Percentiles rank a stretch among this genome's conserved stretches.
Evolutionary conservation across 92 coral and sea anemone species (phyloP).

Genomic region (Meandrina meandrites): DNA sequence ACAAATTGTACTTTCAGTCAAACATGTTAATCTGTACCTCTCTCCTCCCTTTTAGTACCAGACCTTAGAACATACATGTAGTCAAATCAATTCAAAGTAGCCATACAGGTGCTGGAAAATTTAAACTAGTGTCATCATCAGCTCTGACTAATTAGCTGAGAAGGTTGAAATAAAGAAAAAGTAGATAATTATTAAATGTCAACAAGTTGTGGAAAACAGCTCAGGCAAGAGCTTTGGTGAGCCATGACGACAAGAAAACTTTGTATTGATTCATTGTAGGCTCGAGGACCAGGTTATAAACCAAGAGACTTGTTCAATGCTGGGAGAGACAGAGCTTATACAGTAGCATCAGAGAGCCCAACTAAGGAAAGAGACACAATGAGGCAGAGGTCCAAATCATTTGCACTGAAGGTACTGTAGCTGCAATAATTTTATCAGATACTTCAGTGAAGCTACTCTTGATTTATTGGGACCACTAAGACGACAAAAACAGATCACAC

Average conservation of each 20-base stretch:
- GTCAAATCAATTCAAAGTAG: no score
- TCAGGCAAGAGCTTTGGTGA: neutral
- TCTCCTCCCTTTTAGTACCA: no score
- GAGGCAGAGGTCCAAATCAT: conserved; percentile 90
- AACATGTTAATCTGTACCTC: no score
- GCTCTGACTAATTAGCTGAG: no score
- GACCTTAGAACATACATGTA: no score
- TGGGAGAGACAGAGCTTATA: conserved; percentile 61
- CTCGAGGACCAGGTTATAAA: conserved; percentile 41
- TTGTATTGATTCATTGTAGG: conserved; percentile 6
- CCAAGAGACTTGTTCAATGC: conserved; percentile 85
- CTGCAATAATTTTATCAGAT: no score
- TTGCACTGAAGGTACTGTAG: conserved; percentile 84
- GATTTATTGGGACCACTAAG: neutral
- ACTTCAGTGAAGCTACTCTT: no score
- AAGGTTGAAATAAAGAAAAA: no score
- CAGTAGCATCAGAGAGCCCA: conserved; percentile 63
- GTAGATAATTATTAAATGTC: no score
- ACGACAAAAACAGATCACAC: neutral
- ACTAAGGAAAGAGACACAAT: conserved; percentile 43
- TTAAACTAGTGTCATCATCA: no score
- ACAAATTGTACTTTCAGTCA: no score
- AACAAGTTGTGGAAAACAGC: neutral
- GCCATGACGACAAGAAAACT: neutral
- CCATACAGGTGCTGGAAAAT: no score